Percentiles rank a stretch among this genome's conserved stretches.
These are phyloP conservation scores for Corynorhinus townsendii DNA, from an alignment of 2,113 vertebrate genomes.

Conservation along the genomic window DNA sequence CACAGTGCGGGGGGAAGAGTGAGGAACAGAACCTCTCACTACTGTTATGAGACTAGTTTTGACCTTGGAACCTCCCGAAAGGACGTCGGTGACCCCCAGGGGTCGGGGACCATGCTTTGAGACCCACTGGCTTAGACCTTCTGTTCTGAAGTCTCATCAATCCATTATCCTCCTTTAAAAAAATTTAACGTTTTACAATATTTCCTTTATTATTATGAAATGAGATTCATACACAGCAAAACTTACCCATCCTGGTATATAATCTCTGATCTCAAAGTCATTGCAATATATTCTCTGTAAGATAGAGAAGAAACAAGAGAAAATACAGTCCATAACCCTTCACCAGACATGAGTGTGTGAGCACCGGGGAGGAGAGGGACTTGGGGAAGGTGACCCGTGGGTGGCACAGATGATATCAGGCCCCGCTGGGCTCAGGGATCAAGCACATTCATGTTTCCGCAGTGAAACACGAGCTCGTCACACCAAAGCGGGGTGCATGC, in stretches of 20 bases:
- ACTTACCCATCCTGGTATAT: background rate
- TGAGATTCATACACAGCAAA: background rate
- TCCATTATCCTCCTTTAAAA: background rate
- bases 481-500: background rate
- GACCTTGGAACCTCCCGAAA: background rate
- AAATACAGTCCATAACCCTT: background rate
- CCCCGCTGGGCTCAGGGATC: background rate
- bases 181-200: background rate
- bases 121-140: background rate
- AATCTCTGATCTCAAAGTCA: background rate
- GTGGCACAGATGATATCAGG: background rate
- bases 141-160: background rate
- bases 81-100: background rate
- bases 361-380: background rate
- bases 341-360: background rate
- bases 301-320: background rate
- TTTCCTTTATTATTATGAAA: background rate
- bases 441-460: background rate
- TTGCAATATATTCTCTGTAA: background rate
- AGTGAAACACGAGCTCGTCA: background rate
- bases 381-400: too few relatives aligned
- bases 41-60: background rate
- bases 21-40: background rate
- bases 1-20: background rate
- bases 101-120: background rate